These are phyloP conservation scores for Papilio dardanus DNA, from an alignment of 1,140 invertebrate genomes.

Conservation along the genomic window DNA sequence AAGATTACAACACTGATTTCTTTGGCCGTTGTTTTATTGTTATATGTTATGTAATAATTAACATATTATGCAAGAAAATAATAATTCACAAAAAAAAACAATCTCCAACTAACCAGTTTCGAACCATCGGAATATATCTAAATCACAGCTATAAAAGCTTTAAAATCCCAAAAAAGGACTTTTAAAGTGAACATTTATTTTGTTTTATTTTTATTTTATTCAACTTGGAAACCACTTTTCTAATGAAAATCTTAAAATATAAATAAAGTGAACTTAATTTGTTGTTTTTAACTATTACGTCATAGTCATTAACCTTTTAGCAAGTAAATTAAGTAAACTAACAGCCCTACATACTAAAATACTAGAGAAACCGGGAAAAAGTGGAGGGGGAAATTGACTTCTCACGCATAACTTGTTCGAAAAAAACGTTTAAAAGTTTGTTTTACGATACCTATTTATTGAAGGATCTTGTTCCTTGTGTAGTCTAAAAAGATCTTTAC, in stretches of 20 bases:
- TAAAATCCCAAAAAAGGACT: neutral
- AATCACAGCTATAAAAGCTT: neutral
- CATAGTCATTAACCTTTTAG: neutral
- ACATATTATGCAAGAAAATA: neutral
- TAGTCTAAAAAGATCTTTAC: neutral
- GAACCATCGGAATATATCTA: neutral
- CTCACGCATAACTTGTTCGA: no score
- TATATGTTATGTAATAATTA: neutral
- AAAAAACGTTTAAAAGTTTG: no score
- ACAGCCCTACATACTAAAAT: no score
- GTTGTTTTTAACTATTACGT: neutral
- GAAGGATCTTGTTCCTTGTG: neutral
- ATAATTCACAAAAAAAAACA: neutral
- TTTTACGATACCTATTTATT: neutral
- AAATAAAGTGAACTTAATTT: neutral
- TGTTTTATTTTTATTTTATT: conserved; percentile 7
- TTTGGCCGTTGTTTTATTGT: neutral
- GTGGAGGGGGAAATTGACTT: no score
- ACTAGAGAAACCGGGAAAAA: no score
- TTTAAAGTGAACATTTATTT: neutral
- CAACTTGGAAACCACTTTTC: neutral
- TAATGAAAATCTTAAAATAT: neutral
- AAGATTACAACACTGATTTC: neutral
- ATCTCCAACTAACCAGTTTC: neutral
- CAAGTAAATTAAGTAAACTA: neutral